Percentiles rank a stretch among this genome's conserved stretches.
Evolutionary conservation across 2,797 vertebrate genomes (phyloP).

Genomic region (Geotrypetes seraphini): DNA sequence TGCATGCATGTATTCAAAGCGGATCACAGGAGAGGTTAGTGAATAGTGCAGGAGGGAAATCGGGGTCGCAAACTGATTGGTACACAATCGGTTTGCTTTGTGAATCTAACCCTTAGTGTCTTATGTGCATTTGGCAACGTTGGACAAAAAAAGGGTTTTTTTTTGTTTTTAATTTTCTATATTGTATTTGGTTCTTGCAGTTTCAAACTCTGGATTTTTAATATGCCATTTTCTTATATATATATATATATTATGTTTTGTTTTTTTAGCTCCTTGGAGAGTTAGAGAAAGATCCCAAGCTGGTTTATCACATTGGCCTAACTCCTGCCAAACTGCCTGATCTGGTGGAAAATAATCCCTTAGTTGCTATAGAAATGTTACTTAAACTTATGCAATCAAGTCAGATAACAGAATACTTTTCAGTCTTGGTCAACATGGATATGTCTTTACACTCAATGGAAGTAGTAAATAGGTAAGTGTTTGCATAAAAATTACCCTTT

Average conservation of each 20-base stretch:
- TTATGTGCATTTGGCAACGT: too few species aligned
- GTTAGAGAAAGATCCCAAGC: constrained; percentile 90
- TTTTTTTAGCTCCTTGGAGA: constrained; percentile 78
- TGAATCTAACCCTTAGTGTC: too few species aligned
- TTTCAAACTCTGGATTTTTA: too few species aligned
- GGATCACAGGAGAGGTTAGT: too few species aligned
- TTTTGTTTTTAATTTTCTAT: background rate
- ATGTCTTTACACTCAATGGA: constrained; percentile 98
- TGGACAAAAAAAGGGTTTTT: too few species aligned
- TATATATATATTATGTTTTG: too few species aligned
- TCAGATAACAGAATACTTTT: constrained; percentile 97
- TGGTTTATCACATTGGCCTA: constrained; percentile 94
- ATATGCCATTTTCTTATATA: background rate
- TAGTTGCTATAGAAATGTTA: constrained; percentile 97
- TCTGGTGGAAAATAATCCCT: constrained; percentile 95
- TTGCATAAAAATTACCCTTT: too few species aligned
- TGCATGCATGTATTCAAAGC: too few species aligned
- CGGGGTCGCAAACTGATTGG: too few species aligned
- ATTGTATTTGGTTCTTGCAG: background rate
- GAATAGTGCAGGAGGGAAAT: too few species aligned
- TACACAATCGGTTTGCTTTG: too few species aligned
- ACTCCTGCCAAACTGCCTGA: constrained; percentile 90
- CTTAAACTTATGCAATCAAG: constrained; percentile 97
- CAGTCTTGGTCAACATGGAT: constrained; percentile 96
- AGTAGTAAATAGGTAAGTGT: constrained; percentile 88